These are phyloP conservation scores for Anser cygnoides DNA, from an alignment of 2,113 vertebrate species.

Conservation along the genomic window DNA sequence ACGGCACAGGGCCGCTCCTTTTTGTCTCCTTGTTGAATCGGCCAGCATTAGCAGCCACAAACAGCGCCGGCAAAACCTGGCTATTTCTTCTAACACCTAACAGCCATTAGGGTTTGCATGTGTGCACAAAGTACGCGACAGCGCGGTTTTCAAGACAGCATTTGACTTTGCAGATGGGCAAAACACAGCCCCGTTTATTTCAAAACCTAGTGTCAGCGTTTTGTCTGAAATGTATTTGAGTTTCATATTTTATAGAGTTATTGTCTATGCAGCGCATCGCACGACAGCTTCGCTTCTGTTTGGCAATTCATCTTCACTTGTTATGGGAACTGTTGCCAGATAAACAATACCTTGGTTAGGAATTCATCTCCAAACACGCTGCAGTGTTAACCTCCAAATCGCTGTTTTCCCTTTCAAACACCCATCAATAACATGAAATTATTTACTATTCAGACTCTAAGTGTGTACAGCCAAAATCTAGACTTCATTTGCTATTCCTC, in stretches of 20 bases:
- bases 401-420: not conserved
- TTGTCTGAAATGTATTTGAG: not conserved
- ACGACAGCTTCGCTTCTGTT: not conserved
- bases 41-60: not conserved
- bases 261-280: not conserved
- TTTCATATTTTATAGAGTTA: not conserved
- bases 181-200: not conserved
- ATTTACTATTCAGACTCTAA: not conserved
- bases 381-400: not conserved
- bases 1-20: not conserved
- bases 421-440: not conserved
- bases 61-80: not conserved
- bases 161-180: not conserved
- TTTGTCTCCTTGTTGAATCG: accelerated
- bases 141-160: not conserved
- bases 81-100: not conserved
- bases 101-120: not conserved
- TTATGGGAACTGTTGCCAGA: not conserved
- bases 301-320: not conserved
- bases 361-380: not conserved
- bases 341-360: not conserved
- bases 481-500: not conserved
- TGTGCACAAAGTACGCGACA: not conserved
- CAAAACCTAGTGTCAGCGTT: not conserved
- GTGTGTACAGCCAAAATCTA: not conserved